phyloP scores from a whole-genome alignment of 2,113 vertebrate species.

The Bungarus multicinctus region DNA sequence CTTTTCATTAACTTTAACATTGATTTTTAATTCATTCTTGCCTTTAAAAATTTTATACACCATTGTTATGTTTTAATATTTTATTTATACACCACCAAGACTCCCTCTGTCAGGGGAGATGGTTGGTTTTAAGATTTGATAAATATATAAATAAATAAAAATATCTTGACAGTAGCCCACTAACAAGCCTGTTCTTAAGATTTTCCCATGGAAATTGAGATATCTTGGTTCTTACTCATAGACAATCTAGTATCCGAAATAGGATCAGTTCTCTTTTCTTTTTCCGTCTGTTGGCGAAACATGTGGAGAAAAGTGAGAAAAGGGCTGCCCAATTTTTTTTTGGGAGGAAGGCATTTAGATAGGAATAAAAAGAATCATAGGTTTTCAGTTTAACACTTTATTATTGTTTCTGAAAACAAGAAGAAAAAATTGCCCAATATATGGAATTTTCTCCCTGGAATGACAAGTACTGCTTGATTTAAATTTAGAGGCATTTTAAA shows the following conservation, averaged over 20 bases:
- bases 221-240: not conserved
- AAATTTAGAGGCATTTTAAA: slow-evolving; percentile 57
- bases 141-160: not conserved
- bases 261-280: not conserved
- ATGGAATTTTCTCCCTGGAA: slow-evolving; percentile 42
- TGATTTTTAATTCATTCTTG: too few relatives aligned
- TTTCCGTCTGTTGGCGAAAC: not conserved
- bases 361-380: not conserved
- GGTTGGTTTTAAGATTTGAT: not conserved
- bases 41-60: too few relatives aligned
- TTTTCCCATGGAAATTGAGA: not conserved
- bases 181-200: not conserved
- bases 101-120: not conserved
- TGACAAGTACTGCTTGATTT: slow-evolving; percentile 32
- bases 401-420: slow-evolving; percentile 50
- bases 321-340: not conserved
- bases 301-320: not conserved
- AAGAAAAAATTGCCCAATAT: slow-evolving; percentile 36
- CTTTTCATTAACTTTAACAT: too few relatives aligned
- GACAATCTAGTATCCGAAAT: not conserved
- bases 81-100: not conserved
- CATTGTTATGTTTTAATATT: not conserved
- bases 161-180: not conserved
- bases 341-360: slow-evolving; percentile 35
- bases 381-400: not conserved